These are phyloP conservation scores for Podarcis muralis DNA, from an alignment of 2,113 vertebrate genomes.

Conservation along the genomic window DNA sequence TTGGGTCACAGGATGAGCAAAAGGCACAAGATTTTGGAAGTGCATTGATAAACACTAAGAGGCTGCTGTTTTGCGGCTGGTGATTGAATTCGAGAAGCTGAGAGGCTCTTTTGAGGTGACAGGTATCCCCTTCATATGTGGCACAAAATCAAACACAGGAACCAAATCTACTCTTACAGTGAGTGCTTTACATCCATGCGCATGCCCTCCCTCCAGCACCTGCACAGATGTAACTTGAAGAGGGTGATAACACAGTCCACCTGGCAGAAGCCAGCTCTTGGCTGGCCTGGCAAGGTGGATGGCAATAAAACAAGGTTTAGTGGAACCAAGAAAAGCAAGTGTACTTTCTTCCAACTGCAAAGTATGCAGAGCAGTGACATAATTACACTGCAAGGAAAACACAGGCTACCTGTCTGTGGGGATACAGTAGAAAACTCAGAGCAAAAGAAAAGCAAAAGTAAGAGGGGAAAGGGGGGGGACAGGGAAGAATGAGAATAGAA, in stretches of 20 bases:
- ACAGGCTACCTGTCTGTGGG: rapidly evolving
- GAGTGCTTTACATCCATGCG: too few species aligned
- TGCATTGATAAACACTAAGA: neutral
- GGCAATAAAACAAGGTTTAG: neutral
- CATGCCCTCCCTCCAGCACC: neutral
- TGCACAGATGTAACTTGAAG: neutral
- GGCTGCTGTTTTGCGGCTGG: neutral
- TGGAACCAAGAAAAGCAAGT: neutral
- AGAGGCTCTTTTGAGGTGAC: neutral
- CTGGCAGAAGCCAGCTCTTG: neutral
- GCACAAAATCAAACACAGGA: neutral
- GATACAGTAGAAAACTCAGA: neutral
- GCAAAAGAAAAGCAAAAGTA: too few species aligned
- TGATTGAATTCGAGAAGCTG: neutral
- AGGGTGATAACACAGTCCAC: neutral
- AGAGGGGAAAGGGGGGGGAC: neutral
- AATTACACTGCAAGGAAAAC: neutral
- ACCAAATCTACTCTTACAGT: neutral
- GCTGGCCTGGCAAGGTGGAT: rapidly evolving
- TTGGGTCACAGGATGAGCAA: neutral
- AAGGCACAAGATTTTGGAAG: neutral
- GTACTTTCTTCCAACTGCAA: neutral
- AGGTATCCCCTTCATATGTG: neutral
- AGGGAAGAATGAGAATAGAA: neutral
- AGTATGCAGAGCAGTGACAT: neutral